These are phyloP conservation scores for Stegodyphus dumicola DNA, from an alignment of 1,140 invertebrate species.

Conservation along the genomic window DNA sequence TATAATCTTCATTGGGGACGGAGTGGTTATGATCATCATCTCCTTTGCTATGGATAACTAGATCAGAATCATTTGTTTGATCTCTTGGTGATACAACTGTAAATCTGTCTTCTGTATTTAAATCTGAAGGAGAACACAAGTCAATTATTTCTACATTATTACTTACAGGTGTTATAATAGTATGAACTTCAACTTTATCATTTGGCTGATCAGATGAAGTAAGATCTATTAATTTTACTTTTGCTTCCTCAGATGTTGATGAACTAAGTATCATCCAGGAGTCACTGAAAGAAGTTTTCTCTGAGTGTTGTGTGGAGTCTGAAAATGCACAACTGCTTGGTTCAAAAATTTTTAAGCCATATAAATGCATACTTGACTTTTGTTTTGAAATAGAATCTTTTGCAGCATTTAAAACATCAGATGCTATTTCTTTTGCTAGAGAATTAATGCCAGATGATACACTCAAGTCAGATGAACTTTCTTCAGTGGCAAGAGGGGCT, in stretches of 20 bases:
- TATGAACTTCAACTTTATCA: not conserved
- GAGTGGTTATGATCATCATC: too few relatives aligned
- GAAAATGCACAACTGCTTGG: not conserved
- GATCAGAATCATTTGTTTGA: too few relatives aligned
- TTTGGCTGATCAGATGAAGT: not conserved
- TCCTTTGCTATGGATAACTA: too few relatives aligned
- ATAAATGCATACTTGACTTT: too few relatives aligned
- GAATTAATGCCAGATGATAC: slow-evolving; percentile 37
- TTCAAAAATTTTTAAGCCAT: too few relatives aligned
- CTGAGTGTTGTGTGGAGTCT: not conserved
- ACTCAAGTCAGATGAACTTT: slow-evolving; percentile 52
- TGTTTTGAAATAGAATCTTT: slow-evolving; percentile 18
- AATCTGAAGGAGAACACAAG: not conserved
- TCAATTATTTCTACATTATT: slow-evolving; percentile 22
- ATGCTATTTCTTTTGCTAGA: slow-evolving; percentile 44
- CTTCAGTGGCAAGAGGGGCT: slow-evolving; percentile 39
- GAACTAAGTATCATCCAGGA: not conserved
- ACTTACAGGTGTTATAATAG: not conserved
- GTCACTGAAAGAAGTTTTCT: not conserved
- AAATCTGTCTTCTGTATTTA: too few relatives aligned
- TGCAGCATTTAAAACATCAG: slow-evolving; percentile 44
- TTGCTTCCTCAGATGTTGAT: not conserved
- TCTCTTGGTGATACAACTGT: too few relatives aligned
- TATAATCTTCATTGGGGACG: too few relatives aligned
- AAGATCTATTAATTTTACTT: slow-evolving; percentile 14